These are phyloP conservation scores for Clinocottus analis DNA, from an alignment of 2,113 vertebrate genomes.

Conservation along the genomic window DNA sequence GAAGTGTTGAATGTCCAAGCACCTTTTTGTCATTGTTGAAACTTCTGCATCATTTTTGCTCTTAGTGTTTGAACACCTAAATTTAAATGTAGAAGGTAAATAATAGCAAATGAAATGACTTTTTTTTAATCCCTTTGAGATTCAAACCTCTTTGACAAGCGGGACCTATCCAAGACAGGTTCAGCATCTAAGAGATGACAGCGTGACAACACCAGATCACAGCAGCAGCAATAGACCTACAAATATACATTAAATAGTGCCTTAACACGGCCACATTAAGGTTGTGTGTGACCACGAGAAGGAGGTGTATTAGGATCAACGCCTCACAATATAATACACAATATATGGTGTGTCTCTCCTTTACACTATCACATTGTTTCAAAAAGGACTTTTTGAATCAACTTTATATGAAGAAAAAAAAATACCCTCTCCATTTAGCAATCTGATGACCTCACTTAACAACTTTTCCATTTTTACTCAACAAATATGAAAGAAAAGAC, in stretches of 20 bases:
- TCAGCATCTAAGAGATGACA: not conserved
- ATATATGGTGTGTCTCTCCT: conserved; percentile 14
- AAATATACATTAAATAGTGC: not conserved
- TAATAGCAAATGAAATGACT: not conserved
- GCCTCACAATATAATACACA: no score
- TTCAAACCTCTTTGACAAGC: not conserved
- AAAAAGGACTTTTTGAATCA: conserved; percentile 10
- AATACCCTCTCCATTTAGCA: not conserved
- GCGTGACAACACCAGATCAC: not conserved
- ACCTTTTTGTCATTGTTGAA: not conserved
- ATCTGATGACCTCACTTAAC: conserved; percentile 2
- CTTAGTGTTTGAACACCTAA: not conserved
- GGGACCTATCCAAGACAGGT: not conserved
- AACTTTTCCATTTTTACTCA: not conserved
- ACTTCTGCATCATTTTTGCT: not conserved
- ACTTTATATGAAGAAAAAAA: conserved; percentile 34
- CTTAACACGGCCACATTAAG: not conserved
- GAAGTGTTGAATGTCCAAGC: not conserved
- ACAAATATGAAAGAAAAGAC: conserved; percentile 21
- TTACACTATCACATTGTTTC: conserved; percentile 16
- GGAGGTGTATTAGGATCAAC: not conserved
- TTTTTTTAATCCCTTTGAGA: not conserved
- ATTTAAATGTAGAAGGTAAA: not conserved
- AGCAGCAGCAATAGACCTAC: not conserved
- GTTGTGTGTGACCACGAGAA: not conserved